phyloP scores from a whole-genome alignment of 2,797 vertebrate genomes.

The Huso huso region DNA sequence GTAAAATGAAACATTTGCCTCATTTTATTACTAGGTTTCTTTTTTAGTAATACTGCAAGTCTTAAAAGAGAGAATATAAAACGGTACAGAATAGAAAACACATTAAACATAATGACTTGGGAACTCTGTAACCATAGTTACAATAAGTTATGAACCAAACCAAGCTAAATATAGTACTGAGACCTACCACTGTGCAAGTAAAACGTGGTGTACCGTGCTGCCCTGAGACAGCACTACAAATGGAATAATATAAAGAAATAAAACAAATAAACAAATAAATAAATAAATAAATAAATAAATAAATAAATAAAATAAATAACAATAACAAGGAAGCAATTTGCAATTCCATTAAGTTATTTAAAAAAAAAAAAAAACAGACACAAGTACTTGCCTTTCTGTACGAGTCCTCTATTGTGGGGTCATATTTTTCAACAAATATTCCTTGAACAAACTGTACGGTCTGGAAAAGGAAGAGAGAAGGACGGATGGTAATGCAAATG shows the following conservation, averaged over 20 bases:
- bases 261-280: too few species aligned
- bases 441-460: slow-evolving; percentile 98
- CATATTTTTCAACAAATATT: slow-evolving; percentile 98
- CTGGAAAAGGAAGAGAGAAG: slow-evolving; percentile 52
- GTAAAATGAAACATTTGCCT: too few species aligned
- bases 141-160: neutral
- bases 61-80: too few species aligned
- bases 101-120: neutral
- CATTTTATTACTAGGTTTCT: too few species aligned
- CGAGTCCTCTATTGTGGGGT: slow-evolving; percentile 98
- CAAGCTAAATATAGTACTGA: neutral
- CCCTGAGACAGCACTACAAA: too few species aligned
- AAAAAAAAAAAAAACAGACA: neutral
- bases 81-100: neutral
- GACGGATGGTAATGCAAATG: too few species aligned
- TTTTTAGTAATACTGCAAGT: too few species aligned
- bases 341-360: too few species aligned
- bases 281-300: too few species aligned
- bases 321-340: too few species aligned
- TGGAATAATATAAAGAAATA: too few species aligned
- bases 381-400: slow-evolving; percentile 84
- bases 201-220: neutral
- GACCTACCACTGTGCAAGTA: neutral
- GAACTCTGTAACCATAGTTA: slow-evolving; percentile 16
- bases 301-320: too few species aligned